These are phyloP conservation scores for Isichthys henryi DNA, from an alignment of 2,113 vertebrate genomes.

Conservation along the genomic window DNA sequence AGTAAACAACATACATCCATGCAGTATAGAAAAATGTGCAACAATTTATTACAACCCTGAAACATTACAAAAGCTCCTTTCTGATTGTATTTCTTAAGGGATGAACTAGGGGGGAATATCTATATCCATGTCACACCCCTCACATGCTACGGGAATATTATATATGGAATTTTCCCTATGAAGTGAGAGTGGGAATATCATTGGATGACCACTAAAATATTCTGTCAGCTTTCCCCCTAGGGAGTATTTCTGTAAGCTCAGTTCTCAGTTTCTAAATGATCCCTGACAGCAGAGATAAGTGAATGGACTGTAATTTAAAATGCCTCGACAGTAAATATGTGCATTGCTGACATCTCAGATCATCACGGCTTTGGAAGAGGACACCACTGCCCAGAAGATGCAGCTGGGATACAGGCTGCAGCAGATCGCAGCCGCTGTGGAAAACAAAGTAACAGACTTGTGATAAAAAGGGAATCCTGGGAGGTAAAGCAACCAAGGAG, in stretches of 20 bases:
- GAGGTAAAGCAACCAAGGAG: neutral
- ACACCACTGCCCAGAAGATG: constrained; percentile 92
- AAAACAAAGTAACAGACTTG: constrained; percentile 97
- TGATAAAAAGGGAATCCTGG: constrained; percentile 51
- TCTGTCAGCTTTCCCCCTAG: neutral
- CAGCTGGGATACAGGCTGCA: constrained; percentile 93
- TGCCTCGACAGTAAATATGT: neutral
- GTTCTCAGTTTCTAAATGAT: neutral
- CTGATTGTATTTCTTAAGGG: neutral
- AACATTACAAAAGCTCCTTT: neutral
- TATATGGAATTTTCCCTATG: neutral
- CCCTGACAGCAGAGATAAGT: neutral
- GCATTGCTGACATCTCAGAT: constrained; percentile 61
- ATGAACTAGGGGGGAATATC: neutral
- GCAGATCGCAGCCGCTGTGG: constrained; percentile 91
- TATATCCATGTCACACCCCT: neutral
- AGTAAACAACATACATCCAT: neutral
- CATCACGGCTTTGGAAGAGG: constrained; percentile 86
- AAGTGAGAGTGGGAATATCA: neutral
- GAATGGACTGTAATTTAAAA: neutral
- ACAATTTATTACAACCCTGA: neutral
- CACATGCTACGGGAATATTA: neutral
- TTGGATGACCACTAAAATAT: neutral
- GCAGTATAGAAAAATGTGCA: neutral
- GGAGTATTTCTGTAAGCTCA: neutral